A percentile compares a stretch with the other conserved stretches of the same genome.
Evolutionary conservation across 2,888 invertebrate genomes (phyloP).

Genomic region (Corbicula japonica): DNA sequence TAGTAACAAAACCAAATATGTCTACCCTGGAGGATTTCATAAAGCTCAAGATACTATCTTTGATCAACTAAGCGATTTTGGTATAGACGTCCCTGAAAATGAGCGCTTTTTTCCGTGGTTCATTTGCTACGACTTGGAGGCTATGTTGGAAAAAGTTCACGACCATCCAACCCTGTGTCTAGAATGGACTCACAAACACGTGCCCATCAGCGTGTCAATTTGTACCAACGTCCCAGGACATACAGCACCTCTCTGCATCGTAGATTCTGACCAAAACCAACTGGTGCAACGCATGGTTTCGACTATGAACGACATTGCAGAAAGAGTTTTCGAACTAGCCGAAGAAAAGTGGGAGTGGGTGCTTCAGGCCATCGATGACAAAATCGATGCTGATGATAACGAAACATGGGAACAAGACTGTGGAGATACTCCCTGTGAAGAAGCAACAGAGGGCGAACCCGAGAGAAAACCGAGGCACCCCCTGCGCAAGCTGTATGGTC

Average conservation of each 20-base stretch:
- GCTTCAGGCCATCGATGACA: slow-evolving; percentile 38
- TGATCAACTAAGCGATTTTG: no score
- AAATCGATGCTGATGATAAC: no score
- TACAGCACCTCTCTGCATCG: slow-evolving; percentile 34
- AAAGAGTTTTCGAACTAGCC: slow-evolving; percentile 16
- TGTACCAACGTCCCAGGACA: slow-evolving; percentile 45
- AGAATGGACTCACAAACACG: no score
- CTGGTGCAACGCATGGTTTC: slow-evolving; percentile 35
- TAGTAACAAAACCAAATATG: no score
- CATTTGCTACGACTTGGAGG: no score
- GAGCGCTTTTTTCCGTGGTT: no score
- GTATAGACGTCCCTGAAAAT: no score
- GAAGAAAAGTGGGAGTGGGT: slow-evolving; percentile 43
- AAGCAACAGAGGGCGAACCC: not conserved
- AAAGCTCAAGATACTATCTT: no score
- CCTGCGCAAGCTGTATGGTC: slow-evolving; percentile 21
- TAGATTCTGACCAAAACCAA: slow-evolving; percentile 30
- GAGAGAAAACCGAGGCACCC: slow-evolving; percentile 16
- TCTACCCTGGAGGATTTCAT: no score
- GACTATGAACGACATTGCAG: slow-evolving; percentile 27
- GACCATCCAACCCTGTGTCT: no score
- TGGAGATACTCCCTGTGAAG: not conserved
- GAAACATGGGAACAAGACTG: no score
- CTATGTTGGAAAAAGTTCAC: no score
- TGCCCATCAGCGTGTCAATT: slow-evolving; percentile 48